Evolutionary conservation across 2,797 vertebrate genomes (phyloP).

Genomic region (Smutsia gigantea): DNA sequence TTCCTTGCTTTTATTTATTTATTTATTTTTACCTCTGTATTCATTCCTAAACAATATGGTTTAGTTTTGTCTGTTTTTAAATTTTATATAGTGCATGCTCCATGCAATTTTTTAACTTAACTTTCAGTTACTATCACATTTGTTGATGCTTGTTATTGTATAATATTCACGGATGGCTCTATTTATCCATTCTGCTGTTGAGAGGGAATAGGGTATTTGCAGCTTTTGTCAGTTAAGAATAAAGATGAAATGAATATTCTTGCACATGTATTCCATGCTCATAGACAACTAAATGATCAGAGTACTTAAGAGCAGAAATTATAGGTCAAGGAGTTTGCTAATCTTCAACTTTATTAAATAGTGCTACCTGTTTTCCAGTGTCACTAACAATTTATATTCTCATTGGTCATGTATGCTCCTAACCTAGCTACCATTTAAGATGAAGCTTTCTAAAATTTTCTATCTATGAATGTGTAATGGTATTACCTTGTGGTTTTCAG

Average conservation of each 20-base stretch:
- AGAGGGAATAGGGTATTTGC: not conserved
- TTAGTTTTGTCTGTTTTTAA: not conserved
- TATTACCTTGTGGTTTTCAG: not conserved
- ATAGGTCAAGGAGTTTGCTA: not conserved
- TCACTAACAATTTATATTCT: not conserved
- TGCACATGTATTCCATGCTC: not conserved
- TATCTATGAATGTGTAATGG: not conserved
- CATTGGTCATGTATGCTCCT: not conserved
- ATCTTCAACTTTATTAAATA: not conserved
- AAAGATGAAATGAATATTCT: not conserved
- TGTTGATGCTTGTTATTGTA: not conserved
- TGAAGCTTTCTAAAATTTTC: not conserved
- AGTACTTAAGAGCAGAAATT: not conserved
- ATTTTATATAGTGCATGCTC: not conserved
- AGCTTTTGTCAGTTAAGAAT: not conserved
- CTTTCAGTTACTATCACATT: not conserved
- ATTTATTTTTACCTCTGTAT: not conserved
- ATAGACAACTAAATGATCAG: not conserved
- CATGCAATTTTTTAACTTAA: not conserved
- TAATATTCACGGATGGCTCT: not conserved
- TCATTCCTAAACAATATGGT: not conserved
- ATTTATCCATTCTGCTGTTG: not conserved
- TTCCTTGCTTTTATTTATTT: slow-evolving; percentile 13
- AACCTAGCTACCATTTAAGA: not conserved
- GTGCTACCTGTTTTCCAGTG: not conserved